Base-by-base conservation (phyloP, 2,888 invertebrate genomes). In the Schrankia costaestrigalis region DNA sequence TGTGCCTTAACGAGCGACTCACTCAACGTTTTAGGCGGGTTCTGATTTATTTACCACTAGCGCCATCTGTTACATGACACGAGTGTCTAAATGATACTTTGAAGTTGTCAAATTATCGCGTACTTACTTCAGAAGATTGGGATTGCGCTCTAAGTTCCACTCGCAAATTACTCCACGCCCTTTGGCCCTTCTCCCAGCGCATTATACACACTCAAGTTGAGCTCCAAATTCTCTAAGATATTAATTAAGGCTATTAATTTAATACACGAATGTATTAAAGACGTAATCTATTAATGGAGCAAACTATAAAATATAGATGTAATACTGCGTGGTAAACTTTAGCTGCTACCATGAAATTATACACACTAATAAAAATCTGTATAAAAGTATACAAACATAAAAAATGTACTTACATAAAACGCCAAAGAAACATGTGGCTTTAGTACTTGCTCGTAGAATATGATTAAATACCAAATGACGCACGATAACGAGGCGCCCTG, bases 101-200 rank as follows among this genome's bases (percentile, higher is more conserved):
- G 73, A 84, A 81, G 71, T 81, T 78, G 75, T 76, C 78, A 77
- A 80, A 83, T 82, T 82, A 81, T 71, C 81, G 72, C 67, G 59
- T 66, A 70, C 68, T 69, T 64, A 62, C 67, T 67, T 56, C 45
- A 57, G 48, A 63, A 65, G 62, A 68, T 68, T 60, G 63, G 56
- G 56, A 58, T 58, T 36, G 53, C 34, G 46, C 22, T 49, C 9
- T 29, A 53, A 53, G 45, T 54, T 56, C 53, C 12, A 39, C 36
- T 36, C 26, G 34, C 53, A 53, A 53, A 53, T 52, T 52, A 53
- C 39, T 47, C 26, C 29, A 25, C 32, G 36, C 41, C 46, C 41
- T 51, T 41, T 31, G 11, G 10, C 29, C 37, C 26, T 19, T 26
- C 26, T 35, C 24, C 31, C 29, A 26, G 9, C 35, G 22, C 35